Evolutionary conservation across 2,113 vertebrate species (phyloP), one percentile per base, ranked within the genome.

Genomic region (Vanacampus margaritifer): DNA sequence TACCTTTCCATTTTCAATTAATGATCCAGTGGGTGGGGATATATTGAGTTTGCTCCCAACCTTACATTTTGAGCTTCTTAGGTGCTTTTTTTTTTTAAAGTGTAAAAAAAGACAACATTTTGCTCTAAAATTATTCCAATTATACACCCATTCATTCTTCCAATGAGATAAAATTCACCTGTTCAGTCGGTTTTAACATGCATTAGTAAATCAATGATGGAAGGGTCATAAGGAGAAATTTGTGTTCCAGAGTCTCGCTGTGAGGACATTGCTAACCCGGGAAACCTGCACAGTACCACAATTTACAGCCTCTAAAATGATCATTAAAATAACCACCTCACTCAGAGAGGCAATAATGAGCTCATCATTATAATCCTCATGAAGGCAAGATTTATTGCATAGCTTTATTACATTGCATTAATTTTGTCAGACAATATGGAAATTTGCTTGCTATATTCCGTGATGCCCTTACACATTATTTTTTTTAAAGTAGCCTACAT

Each of bases 271-370:
- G 28, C 13, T 28, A 56, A 56, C 5, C 13, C 24, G 13, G 28
- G 28, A 56, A 28, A 24, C 23, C 24, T 13, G 13, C 53, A 56
- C 24, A 56, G 53, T 24, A 26, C 24, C 24, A 56, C 24, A 56
- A 56, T 28, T 56, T 56, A 56, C 12, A 56, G 53, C 53, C 53
- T 56, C 24, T 26, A 56, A 56, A 28, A 56, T 56, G 13, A 26
- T 56, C 53, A 56, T 28, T 56, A 56, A 56, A 56, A 56, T 56
- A 56, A 56, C 24, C 53, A 56, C 24, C 53, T 56, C 53, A 56
- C 24, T 56, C 53, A 56, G 24, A 56, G 11, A 56, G 53, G 24
- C 53, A 56, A 26, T 26, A 56, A 56, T 56, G 53, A 56, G 53
- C 24, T 16, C 53, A 56, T 28, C 53, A 56, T 56, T 56, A 28